phyloP scores from a whole-genome alignment of 2,113 vertebrate species.

The Stercorarius parasiticus region DNA sequence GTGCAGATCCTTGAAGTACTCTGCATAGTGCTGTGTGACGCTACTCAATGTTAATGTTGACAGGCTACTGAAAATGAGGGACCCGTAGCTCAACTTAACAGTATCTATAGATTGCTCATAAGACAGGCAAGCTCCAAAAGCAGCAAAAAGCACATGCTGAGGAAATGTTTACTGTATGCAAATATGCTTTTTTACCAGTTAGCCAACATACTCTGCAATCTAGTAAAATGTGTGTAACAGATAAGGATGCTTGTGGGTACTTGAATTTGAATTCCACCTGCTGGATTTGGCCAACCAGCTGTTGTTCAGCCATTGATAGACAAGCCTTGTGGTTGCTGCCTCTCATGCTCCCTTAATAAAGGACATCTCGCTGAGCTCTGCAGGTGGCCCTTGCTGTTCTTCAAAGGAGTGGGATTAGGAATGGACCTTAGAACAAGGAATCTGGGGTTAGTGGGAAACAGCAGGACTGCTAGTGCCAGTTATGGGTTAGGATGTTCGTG shows the following conservation, averaged over 20 bases:
- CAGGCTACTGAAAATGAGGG: not conserved
- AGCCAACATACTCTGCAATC: not conserved
- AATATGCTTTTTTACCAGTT: not conserved
- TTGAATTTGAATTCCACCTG: not conserved
- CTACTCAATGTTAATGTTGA: not conserved
- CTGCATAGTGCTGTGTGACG: not conserved
- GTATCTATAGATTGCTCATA: not conserved
- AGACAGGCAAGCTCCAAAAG: not conserved
- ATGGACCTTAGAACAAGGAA: not conserved
- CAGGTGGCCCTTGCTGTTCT: not conserved
- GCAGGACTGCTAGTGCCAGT: not conserved
- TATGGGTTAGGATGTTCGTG: not conserved
- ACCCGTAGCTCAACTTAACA: not conserved
- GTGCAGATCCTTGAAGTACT: not conserved
- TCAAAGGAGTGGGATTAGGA: not conserved
- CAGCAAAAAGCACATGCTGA: not conserved
- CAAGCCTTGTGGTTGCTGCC: not conserved
- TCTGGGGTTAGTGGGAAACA: not conserved
- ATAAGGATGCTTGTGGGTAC: not conserved
- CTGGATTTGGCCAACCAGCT: not conserved
- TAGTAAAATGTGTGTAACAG: not conserved
- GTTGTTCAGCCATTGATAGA: not conserved
- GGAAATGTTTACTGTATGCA: not conserved
- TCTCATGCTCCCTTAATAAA: not conserved
- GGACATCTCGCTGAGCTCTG: not conserved